phyloP scores from a whole-genome alignment of 2,113 vertebrate genomes.

The Neopipo cinnamomea region DNA sequence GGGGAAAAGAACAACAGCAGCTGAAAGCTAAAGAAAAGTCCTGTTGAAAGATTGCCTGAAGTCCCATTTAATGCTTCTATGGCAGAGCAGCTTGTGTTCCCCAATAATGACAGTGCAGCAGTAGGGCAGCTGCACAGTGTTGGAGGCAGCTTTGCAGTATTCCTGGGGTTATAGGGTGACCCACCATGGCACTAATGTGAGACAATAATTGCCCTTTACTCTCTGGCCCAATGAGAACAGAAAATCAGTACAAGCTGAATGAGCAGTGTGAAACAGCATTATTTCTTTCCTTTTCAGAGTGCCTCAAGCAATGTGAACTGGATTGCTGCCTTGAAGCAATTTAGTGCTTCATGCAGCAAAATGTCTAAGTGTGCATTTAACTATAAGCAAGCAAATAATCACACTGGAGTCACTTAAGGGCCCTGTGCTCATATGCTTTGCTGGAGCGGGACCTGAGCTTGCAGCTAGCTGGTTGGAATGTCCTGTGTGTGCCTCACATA shows the following conservation, averaged over 20 bases:
- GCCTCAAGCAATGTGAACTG: not conserved
- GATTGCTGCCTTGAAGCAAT: not conserved
- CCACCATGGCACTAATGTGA: rapidly evolving
- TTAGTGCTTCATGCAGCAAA: not conserved
- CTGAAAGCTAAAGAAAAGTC: not conserved
- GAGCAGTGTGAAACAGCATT: not conserved
- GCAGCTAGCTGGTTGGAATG: not conserved
- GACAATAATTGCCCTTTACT: not conserved
- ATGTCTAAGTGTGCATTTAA: not conserved
- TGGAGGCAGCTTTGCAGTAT: not conserved
- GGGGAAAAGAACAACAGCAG: not conserved
- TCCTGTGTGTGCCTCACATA: not conserved
- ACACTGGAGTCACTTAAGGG: not conserved
- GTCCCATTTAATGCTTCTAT: not conserved
- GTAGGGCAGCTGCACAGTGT: rapidly evolving
- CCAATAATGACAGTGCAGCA: not conserved
- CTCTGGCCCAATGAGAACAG: not conserved
- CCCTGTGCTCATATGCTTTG: not conserved
- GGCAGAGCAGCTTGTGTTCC: rapidly evolving
- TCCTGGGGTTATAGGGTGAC: not conserved
- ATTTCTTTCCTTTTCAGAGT: not conserved
- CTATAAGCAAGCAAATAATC: not conserved
- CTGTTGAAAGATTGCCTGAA: not conserved
- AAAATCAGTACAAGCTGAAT: not conserved
- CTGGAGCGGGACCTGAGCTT: not conserved